Conservation (phyloP, 2,888 invertebrate genomes). For the Agrochola lota region DNA sequence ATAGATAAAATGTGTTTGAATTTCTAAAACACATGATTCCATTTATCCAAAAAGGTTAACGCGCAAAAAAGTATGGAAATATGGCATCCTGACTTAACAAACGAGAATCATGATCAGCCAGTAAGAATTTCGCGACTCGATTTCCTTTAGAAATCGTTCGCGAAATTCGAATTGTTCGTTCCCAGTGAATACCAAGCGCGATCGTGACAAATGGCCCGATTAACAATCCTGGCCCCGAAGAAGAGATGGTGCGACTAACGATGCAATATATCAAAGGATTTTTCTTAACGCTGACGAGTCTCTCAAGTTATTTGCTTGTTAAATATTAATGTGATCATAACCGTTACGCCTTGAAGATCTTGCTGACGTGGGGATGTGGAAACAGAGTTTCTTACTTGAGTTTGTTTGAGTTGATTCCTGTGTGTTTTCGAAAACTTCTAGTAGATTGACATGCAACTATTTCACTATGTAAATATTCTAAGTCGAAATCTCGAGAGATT, state of each 20-base stretch:
- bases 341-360: slow-evolving; percentile 33
- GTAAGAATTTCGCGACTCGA: slow-evolving; percentile 71
- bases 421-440: background rate
- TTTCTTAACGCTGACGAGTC: slow-evolving; percentile 83
- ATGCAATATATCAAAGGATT: slow-evolving; percentile 90
- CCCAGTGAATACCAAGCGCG: slow-evolving; percentile 84
- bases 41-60: slow-evolving; percentile 1
- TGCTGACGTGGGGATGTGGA: slow-evolving; percentile 27
- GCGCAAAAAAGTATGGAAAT: slow-evolving; percentile 43
- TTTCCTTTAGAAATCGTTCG: slow-evolving; percentile 81
- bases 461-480: no score
- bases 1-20: no score
- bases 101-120: slow-evolving; percentile 66
- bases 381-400: background rate
- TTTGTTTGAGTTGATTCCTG: slow-evolving; percentile 1
- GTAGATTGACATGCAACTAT: background rate
- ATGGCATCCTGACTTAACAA: slow-evolving; percentile 61
- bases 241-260: slow-evolving; percentile 89
- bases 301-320: slow-evolving; percentile 81
- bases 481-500: no score
- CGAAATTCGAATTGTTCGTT: slow-evolving; percentile 84
- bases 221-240: slow-evolving; percentile 85
- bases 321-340: slow-evolving; percentile 72
- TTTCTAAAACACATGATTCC: no score
- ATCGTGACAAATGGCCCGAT: slow-evolving; percentile 89